These are phyloP conservation scores for Chelonoidis abingdonii DNA, from an alignment of 2,113 vertebrate species.

Conservation along the genomic window DNA sequence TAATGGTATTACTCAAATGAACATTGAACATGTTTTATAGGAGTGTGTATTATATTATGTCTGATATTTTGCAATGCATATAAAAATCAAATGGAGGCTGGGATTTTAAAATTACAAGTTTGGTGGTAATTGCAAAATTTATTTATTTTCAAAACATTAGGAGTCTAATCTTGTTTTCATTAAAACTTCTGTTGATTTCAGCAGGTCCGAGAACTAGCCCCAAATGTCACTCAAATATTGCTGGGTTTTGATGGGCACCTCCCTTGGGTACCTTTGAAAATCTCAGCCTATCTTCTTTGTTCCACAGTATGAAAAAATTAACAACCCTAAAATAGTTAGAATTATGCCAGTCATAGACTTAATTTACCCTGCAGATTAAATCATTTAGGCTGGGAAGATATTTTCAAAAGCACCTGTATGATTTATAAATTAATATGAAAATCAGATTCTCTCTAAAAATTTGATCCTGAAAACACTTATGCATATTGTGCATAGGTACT, in stretches of 20 bases:
- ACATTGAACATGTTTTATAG: background rate
- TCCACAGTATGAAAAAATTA: background rate
- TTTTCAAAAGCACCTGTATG: rapidly evolving
- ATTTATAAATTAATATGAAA: background rate
- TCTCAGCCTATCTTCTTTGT: rapidly evolving
- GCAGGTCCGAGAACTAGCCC: rapidly evolving
- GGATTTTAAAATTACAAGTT: background rate
- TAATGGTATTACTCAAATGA: background rate
- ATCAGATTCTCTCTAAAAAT: too few species aligned
- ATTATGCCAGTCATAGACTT: background rate
- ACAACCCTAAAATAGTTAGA: background rate
- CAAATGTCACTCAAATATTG: background rate
- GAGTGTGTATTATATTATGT: background rate
- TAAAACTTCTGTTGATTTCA: background rate
- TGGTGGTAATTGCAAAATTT: background rate
- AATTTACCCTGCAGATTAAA: background rate
- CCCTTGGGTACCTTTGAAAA: background rate
- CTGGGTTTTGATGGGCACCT: background rate
- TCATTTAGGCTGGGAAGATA: background rate
- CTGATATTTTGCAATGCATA: background rate
- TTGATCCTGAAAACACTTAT: too few species aligned
- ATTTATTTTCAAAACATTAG: background rate
- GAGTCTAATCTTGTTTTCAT: background rate
- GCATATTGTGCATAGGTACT: too few species aligned
- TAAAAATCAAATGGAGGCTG: background rate